A percentile compares a stretch with the other conserved stretches of the same genome.
Evolutionary conservation across 2,113 vertebrate species (phyloP).

Genomic region (Pomatorhinus ruficollis): DNA sequence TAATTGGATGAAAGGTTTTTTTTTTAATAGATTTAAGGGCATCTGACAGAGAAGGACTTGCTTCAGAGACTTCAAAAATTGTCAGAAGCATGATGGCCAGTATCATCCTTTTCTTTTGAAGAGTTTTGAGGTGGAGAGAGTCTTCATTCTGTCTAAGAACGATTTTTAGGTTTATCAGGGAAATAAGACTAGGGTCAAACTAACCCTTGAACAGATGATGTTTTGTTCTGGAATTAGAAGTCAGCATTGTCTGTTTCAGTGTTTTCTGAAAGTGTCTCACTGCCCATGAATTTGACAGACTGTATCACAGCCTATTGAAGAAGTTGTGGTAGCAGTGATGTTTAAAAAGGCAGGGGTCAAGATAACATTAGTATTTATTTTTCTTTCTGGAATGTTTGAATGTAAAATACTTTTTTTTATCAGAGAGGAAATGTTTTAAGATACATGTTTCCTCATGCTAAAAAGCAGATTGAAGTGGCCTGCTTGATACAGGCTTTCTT

Average conservation of each 20-base stretch:
- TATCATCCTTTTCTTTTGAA: neutral
- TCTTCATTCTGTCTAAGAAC: neutral
- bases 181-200: neutral
- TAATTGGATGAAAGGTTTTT: neutral
- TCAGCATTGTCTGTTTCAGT: neutral
- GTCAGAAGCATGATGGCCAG: neutral
- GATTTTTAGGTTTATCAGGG: neutral
- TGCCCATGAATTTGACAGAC: neutral
- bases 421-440: neutral
- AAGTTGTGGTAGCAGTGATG: neutral
- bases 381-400: neutral
- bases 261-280: neutral
- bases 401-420: neutral
- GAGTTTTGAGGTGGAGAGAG: neutral
- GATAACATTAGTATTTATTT: neutral
- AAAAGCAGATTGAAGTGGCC: neutral
- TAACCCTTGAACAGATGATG: neutral
- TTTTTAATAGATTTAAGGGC: neutral
- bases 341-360: neutral
- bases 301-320: neutral
- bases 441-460: accelerated
- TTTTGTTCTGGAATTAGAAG: neutral
- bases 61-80: neutral
- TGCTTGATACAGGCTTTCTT: neutral
- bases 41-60: neutral